Base-by-base conservation (phyloP, 2,113 vertebrate genomes). In the Podarcis raffonei region DNA sequence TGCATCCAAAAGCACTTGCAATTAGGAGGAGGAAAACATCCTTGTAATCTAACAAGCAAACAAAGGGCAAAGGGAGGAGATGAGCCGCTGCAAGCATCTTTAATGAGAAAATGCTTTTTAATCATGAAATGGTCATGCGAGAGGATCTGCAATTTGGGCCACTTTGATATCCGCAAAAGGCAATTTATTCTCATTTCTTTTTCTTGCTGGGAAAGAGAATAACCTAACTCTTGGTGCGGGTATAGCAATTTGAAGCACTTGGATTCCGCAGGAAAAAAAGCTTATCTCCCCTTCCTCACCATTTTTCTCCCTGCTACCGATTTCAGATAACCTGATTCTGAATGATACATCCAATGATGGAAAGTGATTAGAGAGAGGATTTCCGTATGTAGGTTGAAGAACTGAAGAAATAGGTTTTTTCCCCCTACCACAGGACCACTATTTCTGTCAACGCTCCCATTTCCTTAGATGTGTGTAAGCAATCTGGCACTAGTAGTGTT, bases 51-150 rank as follows among this genome's bases (percentile, higher is more conserved):
- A 89, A 94, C 94, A 91, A 94, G 84, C 91, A 95, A 93, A 84
- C 87, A 90, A 90, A 92, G 91, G 65, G n/a, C 30, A 80, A 80
- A 9, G 57, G 76, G 1, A 77, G 89, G 89, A 85, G 83, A 91
- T 81, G 2, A 92, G 92, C 87, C 71, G 23, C 89, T 94, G 77
- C 72, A 89, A 92, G 89, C 87, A 30, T 1, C 18, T 87, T 93
- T 95, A 92, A 95, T 95, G 92, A 94, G 81, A 90, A 90, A 89
- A 68, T 88, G 48, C 37, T 94, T 88, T 90, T 94, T 91, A 94
- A 93, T 96, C 92, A 95, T 92, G 37, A 89, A 65, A 81, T 83
- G 76, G 91, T 94, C 84, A 59, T 53, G 11, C 20, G 88, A 93
- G 86, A 92, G 90, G 79, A 92, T 65, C 4, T 0, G 0, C 37